Percentiles rank a stretch among this genome's conserved stretches.
Evolutionary conservation across 2,888 invertebrate species (phyloP).

Genomic region (Omphaloscelis lunosa): DNA sequence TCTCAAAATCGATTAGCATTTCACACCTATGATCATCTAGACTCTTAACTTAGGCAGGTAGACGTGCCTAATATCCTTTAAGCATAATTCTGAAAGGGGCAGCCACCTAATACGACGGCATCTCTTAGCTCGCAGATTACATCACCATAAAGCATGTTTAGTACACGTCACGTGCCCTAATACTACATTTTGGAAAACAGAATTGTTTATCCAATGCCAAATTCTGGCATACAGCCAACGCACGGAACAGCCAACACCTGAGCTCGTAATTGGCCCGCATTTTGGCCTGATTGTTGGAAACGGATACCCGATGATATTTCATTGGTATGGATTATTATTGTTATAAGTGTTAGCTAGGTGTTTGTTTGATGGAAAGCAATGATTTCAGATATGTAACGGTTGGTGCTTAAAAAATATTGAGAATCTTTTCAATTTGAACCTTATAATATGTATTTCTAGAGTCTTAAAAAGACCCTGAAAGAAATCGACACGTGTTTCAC

Average conservation of each 20-base stretch:
- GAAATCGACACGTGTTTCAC: too few relatives aligned
- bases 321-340: constrained; percentile 62
- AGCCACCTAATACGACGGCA: neutral
- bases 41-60: neutral
- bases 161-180: constrained; percentile 55
- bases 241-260: constrained; percentile 73
- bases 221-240: constrained; percentile 63
- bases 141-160: constrained; percentile 51
- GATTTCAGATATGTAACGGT: neutral
- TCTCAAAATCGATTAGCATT: neutral
- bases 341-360: constrained; percentile 31
- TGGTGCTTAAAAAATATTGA: neutral
- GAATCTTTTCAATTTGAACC: neutral
- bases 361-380: constrained; percentile 31
- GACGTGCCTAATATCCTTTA: neutral
- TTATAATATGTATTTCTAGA: too few relatives aligned
- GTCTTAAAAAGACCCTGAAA: too few relatives aligned
- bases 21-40: neutral
- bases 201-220: constrained; percentile 64
- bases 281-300: constrained; percentile 69
- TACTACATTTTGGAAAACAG: constrained; percentile 64
- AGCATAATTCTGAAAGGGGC: constrained; percentile 15
- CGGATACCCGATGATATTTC: constrained; percentile 65
- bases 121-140: constrained; percentile 26
- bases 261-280: constrained; percentile 75